These are phyloP conservation scores for Drosophila sp. DNA, from an alignment of 1,140 invertebrate genomes.

Conservation along the genomic window DNA sequence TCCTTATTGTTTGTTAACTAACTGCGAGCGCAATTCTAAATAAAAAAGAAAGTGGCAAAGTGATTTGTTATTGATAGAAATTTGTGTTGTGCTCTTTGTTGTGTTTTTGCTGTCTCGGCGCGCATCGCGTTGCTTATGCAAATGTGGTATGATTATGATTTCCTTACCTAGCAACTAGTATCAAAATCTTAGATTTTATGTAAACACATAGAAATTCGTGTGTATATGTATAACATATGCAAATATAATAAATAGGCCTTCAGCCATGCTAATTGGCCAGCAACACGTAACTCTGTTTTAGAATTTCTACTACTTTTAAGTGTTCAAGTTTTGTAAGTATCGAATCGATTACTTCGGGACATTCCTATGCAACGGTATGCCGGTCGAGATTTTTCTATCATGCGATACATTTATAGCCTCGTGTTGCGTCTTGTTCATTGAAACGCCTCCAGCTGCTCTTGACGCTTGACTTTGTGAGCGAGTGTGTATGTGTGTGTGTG, in stretches of 20 bases:
- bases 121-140: slow-evolving; percentile 67
- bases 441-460: slow-evolving; percentile 29
- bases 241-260: slow-evolving; percentile 3
- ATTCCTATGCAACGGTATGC: slow-evolving; percentile 20
- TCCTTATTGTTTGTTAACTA: slow-evolving; percentile 36
- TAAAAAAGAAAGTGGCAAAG: slow-evolving; percentile 45
- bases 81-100: slow-evolving; percentile 45
- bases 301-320: slow-evolving; percentile 20
- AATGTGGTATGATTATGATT: slow-evolving; percentile 68
- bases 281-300: slow-evolving; percentile 46
- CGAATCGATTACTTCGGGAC: slow-evolving; percentile 12
- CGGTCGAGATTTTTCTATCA: slow-evolving; percentile 23
- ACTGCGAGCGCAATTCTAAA: slow-evolving; percentile 31
- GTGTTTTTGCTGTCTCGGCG: slow-evolving; percentile 55
- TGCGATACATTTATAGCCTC: slow-evolving; percentile 33
- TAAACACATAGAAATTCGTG: neutral
- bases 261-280: slow-evolving; percentile 37
- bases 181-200: slow-evolving; percentile 9
- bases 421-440: slow-evolving; percentile 15
- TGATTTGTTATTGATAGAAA: slow-evolving; percentile 41
- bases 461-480: slow-evolving; percentile 3
- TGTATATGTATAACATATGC: neutral
- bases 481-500: slow-evolving; percentile 23
- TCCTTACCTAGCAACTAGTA: slow-evolving; percentile 54
- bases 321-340: neutral